Conservation (phyloP, 2,113 vertebrate genomes). For the Zosterops hypoxanthus region DNA sequence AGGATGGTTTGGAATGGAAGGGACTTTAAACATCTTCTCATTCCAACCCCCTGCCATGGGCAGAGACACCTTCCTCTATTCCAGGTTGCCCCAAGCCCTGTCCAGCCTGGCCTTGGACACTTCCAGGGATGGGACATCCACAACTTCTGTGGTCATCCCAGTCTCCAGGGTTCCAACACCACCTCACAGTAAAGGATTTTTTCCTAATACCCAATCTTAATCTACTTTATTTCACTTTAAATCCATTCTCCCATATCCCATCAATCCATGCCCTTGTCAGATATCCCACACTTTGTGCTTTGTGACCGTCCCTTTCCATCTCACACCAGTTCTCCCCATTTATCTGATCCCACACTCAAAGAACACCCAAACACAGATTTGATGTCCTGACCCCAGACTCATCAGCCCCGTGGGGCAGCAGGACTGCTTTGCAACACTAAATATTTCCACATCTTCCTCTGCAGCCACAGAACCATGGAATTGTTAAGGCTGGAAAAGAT, state of each 20-base stretch:
- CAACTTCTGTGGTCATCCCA: not conserved
- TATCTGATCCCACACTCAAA: fast-evolving
- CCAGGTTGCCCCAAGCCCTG: not conserved
- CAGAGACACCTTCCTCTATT: not conserved
- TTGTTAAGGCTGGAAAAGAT: not conserved
- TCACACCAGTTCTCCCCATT: not conserved
- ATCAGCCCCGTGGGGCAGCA: fast-evolving
- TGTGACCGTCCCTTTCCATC: not conserved
- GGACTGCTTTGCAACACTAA: not conserved
- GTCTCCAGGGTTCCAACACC: not conserved
- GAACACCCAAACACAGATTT: not conserved
- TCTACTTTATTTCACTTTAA: not conserved
- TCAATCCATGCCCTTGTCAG: not conserved
- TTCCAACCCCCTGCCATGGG: not conserved
- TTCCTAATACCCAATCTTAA: not conserved
- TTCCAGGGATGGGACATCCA: not conserved
- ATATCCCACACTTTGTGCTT: not conserved
- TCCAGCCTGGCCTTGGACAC: not conserved
- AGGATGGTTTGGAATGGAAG: not conserved
- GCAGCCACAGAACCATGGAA: not conserved
- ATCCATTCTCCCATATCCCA: not conserved
- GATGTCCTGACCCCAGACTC: not conserved
- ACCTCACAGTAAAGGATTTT: not conserved
- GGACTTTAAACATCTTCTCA: not conserved
- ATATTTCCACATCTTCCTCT: not conserved